Evolutionary conservation across 2,888 invertebrate genomes (phyloP), one percentile per base, ranked within the genome.

Genomic region (Diplazon laetatorius): DNA sequence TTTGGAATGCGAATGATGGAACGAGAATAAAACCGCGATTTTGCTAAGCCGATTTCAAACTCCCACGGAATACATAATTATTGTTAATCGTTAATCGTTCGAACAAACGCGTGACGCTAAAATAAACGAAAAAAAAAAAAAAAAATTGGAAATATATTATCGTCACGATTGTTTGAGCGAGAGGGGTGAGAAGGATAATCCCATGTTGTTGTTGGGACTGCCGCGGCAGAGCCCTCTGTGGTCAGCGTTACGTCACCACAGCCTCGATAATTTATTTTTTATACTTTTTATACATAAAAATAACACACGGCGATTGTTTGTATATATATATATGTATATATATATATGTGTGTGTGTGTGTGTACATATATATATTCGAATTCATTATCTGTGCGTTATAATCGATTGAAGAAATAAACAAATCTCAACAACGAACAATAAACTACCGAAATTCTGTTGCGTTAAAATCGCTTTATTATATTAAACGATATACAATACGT

Each of bases 201-300:
- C 20, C 37, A 9, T 5, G 18, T 22, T 16, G 48, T 37, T 25
- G 37, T 50, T 14, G 22, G 20, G 37, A 65, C 65, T 50, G 65
- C 65, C 50, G 39, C 22, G 30, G 25, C 10, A 30, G 1, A 52
- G 1, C 52, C 52, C 30, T 52, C 14, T 30, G 52, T 30, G n/a
- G 52, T 30, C 46, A 12, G 46, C 6, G 50, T 20, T 22, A 16
- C 62, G 62, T 30, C 62, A 66, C 20, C 48, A 48, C 69, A 73
- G 50, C 52, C 69, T 70, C 52, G 73, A 78, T 78, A 78, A 81
- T 81, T 81, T 81, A 81, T 81, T 81, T 81, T 81, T 81, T 81
- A 81, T 81, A 81, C 81, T 76, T 81, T 81, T 81, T 81, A 79
- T 81, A 81, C 78, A 69, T 71, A 81, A 79, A 50, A 62, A 75